Evolutionary conservation across 2,888 invertebrate genomes (phyloP).

Genomic region (Notodonta ziczac): DNA sequence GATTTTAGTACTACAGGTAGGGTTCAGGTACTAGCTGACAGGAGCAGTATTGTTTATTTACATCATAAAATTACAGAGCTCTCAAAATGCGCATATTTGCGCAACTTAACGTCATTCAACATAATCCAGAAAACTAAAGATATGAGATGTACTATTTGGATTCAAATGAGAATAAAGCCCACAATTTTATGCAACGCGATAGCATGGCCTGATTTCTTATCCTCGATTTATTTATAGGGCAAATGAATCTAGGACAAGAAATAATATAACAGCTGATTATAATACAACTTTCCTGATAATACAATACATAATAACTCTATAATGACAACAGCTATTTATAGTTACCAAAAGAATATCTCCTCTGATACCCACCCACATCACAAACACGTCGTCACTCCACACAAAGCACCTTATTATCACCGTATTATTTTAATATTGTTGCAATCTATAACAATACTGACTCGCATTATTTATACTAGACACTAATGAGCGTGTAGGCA

Average conservation of each 20-base stretch:
- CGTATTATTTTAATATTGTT: constrained; percentile 82
- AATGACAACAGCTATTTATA: constrained; percentile 4
- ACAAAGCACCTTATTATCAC: constrained; percentile 75
- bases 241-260: too few relatives aligned
- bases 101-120: too few relatives aligned
- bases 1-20: neutral
- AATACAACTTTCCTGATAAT: neutral
- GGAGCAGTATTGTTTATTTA: neutral
- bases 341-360: neutral
- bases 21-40: too few relatives aligned
- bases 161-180: neutral
- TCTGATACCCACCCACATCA: neutral
- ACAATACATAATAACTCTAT: neutral
- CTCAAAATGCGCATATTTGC: too few relatives aligned
- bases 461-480: constrained; percentile 68
- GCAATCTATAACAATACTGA: constrained; percentile 68
- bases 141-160: neutral
- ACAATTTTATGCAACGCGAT: neutral
- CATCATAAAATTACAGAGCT: too few relatives aligned
- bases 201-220: too few relatives aligned
- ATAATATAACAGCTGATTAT: neutral
- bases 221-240: too few relatives aligned
- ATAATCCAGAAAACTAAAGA: too few relatives aligned
- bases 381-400: constrained; percentile 12
- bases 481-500: constrained; percentile 82